Evolutionary conservation across 2,113 vertebrate genomes (phyloP).

Genomic region (Dolichotis patagonum): DNA sequence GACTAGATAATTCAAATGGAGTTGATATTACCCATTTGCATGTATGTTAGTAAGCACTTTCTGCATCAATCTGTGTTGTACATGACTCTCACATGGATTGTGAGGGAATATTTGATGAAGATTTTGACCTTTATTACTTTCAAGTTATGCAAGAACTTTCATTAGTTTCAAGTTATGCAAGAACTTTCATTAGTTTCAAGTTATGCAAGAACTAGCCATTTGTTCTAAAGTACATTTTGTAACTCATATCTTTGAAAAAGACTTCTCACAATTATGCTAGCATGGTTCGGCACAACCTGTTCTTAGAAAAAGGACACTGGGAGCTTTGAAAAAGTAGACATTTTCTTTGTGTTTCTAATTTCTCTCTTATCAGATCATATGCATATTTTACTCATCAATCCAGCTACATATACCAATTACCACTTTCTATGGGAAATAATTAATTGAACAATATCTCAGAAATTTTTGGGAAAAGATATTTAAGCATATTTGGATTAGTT

Average conservation of each 20-base stretch:
- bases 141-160: too few relatives aligned
- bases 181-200: not conserved
- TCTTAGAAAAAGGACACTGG: not conserved
- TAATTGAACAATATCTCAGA: not conserved
- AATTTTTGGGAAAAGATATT: slow-evolving; percentile 9
- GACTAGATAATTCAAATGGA: too few relatives aligned
- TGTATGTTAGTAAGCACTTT: slow-evolving; percentile 29
- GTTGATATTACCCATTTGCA: too few relatives aligned
- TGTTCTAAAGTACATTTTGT: slow-evolving; percentile 33
- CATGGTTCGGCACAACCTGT: not conserved
- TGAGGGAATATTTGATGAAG: not conserved
- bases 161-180: slow-evolving; percentile 22
- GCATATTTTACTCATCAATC: not conserved
- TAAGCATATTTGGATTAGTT: not conserved
- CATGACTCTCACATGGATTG: not conserved
- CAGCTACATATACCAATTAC: not conserved
- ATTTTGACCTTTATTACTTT: slow-evolving; percentile 33
- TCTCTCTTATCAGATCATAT: not conserved
- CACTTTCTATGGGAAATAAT: slow-evolving; percentile 42
- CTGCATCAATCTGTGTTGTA: slow-evolving; percentile 7
- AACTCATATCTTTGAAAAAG: slow-evolving; percentile 12
- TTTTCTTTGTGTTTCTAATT: slow-evolving; percentile 12
- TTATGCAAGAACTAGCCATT: not conserved
- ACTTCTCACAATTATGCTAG: not conserved
- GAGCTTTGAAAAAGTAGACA: not conserved